Conservation (phyloP, 64 coral and sea anemone genomes). For the Montipora sp. region DNA sequence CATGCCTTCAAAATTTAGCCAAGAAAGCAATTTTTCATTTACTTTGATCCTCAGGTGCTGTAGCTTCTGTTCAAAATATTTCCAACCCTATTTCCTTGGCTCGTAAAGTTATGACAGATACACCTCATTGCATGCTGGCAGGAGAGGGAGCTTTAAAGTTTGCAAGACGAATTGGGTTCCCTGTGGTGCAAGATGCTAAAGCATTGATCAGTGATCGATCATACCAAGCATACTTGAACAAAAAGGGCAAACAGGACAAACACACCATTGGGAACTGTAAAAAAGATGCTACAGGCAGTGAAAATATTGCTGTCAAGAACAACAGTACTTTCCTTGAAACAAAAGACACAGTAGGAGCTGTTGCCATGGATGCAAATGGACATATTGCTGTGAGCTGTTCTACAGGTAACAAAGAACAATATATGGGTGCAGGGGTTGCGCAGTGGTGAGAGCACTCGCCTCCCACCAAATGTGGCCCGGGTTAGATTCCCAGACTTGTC, state of each 20-base stretch:
- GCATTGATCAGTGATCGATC: conserved; percentile 46
- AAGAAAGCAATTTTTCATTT: not conserved
- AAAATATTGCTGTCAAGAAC: conserved; percentile 13
- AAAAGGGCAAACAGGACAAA: conserved; percentile 10
- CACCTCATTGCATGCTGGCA: conserved; percentile 76
- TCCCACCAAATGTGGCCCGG: no score
- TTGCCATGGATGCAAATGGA: conserved; percentile 89
- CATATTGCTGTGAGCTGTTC: conserved; percentile 79
- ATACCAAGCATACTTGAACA: conserved; percentile 43
- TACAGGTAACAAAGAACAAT: not conserved
- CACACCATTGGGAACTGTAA: not conserved
- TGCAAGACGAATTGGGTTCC: conserved; percentile 65
- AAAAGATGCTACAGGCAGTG: not conserved
- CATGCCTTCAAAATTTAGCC: no score
- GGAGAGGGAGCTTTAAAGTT: conserved; percentile 84
- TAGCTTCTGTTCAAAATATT: conserved; percentile 69
- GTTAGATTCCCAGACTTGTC: no score
- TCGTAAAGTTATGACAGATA: conserved; percentile 77
- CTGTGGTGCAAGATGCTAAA: conserved; percentile 63
- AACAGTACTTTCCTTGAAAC: not conserved
- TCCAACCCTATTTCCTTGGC: conserved; percentile 78
- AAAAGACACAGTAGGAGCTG: conserved; percentile 89
- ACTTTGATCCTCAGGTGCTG: conserved; percentile 41
- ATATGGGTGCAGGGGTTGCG: no score
- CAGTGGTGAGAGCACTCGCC: no score